Percentiles rank a stretch among this genome's conserved stretches.
These are phyloP conservation scores for Cryptoblepharus egeriae DNA, from an alignment of 2,797 vertebrate genomes.

Conservation along the genomic window DNA sequence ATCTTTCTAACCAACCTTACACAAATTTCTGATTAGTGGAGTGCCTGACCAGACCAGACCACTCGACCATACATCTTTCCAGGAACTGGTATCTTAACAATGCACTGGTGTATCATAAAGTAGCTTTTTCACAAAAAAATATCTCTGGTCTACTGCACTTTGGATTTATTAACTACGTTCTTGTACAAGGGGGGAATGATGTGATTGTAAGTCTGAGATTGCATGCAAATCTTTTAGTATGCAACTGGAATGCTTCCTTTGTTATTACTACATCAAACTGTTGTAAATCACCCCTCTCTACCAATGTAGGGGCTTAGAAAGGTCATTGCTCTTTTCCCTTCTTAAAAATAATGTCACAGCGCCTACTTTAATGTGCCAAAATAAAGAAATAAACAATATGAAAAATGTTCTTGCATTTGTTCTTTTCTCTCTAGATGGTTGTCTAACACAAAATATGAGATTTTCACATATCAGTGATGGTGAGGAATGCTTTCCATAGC, in stretches of 20 bases:
- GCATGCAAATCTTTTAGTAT: constrained; percentile 40
- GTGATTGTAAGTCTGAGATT: constrained; percentile 18
- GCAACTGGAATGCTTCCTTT: constrained; percentile 21
- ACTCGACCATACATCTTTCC: not conserved
- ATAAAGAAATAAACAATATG: constrained; percentile 57
- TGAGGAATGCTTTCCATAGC: constrained; percentile 64
- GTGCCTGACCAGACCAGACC: not conserved
- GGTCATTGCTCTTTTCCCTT: constrained; percentile 33
- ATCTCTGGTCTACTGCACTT: constrained; percentile 32
- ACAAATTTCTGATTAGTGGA: not conserved
- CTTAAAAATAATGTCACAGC: constrained; percentile 52
- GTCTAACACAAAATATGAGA: constrained; percentile 63
- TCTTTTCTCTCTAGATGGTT: constrained; percentile 69
- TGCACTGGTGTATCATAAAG: not conserved
- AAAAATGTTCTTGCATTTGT: constrained; percentile 53
- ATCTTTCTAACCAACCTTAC: not conserved
- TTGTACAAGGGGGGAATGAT: not conserved
- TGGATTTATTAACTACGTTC: constrained; percentile 43
- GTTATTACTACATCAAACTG: constrained; percentile 36
- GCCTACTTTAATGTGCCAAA: constrained; percentile 63
- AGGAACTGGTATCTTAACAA: constrained; percentile 2
- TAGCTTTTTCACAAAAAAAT: constrained; percentile 15
- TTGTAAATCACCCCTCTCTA: constrained; percentile 55
- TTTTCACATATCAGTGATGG: constrained; percentile 61
- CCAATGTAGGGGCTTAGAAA: constrained; percentile 55